Evolutionary conservation across 1,140 invertebrate genomes (phyloP).

Genomic region (Caerostris darwini): DNA sequence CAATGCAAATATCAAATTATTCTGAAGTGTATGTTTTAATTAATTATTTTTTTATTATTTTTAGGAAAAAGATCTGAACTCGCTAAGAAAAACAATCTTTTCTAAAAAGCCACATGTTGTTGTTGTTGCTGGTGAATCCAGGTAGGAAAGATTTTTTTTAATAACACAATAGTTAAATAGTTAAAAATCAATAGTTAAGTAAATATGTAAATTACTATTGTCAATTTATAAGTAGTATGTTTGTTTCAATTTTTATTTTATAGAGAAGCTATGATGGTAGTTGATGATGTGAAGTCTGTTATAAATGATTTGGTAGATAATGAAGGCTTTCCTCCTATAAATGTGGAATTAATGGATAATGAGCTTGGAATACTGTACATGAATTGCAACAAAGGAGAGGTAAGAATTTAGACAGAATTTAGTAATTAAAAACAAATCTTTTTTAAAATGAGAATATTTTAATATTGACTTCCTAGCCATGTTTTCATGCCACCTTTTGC

Average conservation of each 20-base stretch:
- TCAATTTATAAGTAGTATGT: no score
- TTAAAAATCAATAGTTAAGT: background rate
- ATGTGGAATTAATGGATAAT: constrained; percentile 95
- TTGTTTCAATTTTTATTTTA: constrained; percentile 6
- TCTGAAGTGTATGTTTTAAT: no score
- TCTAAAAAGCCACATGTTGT: constrained; percentile 97
- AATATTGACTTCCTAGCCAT: no score
- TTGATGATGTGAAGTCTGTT: constrained; percentile 91
- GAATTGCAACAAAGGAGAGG: constrained; percentile 92
- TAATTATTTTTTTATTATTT: constrained; percentile 76
- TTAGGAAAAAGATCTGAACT: constrained; percentile 90
- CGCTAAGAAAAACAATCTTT: constrained; percentile 92
- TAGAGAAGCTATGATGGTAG: constrained; percentile 91
- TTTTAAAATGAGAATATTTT: no score
- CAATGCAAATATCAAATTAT: no score
- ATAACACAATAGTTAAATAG: background rate
- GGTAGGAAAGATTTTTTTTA: constrained; percentile 13
- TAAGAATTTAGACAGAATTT: constrained; percentile 79
- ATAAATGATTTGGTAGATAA: constrained; percentile 89
- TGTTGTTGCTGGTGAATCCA: constrained; percentile 93
- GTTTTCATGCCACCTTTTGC: no score
- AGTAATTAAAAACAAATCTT: no score
- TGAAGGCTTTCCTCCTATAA: constrained; percentile 93
- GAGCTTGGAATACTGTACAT: constrained; percentile 95
- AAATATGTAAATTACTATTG: no score